These are phyloP conservation scores for Montipora cactus DNA, from an alignment of 64 coral and sea anemone genomes.

Conservation along the genomic window DNA sequence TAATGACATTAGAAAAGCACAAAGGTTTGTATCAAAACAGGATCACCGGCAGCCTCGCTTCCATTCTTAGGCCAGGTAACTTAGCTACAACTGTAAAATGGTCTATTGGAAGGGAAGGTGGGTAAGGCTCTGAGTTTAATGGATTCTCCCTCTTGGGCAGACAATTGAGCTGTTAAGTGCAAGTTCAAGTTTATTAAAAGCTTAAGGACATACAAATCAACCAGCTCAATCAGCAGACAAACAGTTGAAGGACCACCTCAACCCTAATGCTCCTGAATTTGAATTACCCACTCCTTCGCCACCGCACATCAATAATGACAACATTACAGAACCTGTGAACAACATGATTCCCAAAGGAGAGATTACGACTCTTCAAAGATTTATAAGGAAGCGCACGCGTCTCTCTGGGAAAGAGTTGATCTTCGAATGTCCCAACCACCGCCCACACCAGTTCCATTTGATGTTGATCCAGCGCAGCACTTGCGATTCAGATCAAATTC, in stretches of 20 bases:
- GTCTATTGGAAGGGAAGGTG: neutral
- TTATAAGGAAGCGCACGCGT: neutral
- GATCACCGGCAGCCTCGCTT: no score
- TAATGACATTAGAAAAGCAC: no score
- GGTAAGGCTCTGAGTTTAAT: neutral
- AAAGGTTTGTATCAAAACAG: no score
- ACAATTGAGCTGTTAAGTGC: neutral
- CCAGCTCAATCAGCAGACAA: neutral
- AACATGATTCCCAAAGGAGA: no score
- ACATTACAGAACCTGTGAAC: neutral
- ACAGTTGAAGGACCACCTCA: neutral
- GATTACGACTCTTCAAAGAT: neutral
- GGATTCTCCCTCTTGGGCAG: neutral
- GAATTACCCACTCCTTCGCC: neutral
- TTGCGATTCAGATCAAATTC: constrained; percentile 56
- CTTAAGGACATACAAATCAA: no score
- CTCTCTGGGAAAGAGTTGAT: constrained; percentile 53
- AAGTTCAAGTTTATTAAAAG: no score
- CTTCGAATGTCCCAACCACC: constrained; percentile 69
- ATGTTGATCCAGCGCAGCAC: neutral
- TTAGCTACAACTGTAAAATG: no score
- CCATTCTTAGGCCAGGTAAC: no score
- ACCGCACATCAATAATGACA: neutral
- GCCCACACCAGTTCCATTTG: no score
- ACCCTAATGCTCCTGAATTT: neutral